Evolutionary conservation across 2,888 invertebrate genomes (phyloP).

Genomic region (Leptura quadrifasciata): DNA sequence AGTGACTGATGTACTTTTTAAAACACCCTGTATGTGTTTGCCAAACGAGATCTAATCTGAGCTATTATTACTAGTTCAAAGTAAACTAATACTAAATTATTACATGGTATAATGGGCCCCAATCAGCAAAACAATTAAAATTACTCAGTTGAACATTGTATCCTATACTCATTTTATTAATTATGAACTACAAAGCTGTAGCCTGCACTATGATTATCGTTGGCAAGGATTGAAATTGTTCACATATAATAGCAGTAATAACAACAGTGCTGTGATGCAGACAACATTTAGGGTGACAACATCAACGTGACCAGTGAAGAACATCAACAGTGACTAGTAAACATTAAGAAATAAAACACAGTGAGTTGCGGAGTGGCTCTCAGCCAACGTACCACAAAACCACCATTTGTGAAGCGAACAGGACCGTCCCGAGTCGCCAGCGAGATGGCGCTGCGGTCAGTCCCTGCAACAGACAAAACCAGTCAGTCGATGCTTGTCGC

Average conservation of each 20-base stretch:
- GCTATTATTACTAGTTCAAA: too few relatives aligned
- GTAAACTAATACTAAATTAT: neutral
- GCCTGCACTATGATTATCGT: conserved; percentile 25
- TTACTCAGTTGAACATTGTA: neutral
- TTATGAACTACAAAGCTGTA: conserved; percentile 21
- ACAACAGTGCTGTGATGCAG: conserved; percentile 69
- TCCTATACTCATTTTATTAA: neutral
- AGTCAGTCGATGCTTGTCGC: conserved; percentile 63
- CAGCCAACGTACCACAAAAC: conserved; percentile 74
- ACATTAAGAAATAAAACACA: conserved; percentile 57
- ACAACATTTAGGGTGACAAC: conserved; percentile 70
- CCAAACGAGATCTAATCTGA: too few relatives aligned
- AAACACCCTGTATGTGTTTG: too few relatives aligned
- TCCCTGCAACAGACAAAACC: conserved; percentile 74
- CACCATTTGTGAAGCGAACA: conserved; percentile 73
- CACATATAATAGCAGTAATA: conserved; percentile 42
- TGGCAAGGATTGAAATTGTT: conserved; percentile 19
- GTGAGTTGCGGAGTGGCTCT: conserved; percentile 66
- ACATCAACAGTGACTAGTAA: conserved; percentile 54
- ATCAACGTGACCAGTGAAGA: conserved; percentile 69
- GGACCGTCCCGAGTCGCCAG: conserved; percentile 73
- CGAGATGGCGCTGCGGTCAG: conserved; percentile 74
- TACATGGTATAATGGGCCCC: neutral
- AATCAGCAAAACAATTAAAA: neutral
- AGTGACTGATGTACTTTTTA: too few relatives aligned